Percentiles rank a stretch among this genome's conserved stretches.
Conservation (phyloP, 2,888 invertebrate genomes). For the Muscina levida region DNA sequence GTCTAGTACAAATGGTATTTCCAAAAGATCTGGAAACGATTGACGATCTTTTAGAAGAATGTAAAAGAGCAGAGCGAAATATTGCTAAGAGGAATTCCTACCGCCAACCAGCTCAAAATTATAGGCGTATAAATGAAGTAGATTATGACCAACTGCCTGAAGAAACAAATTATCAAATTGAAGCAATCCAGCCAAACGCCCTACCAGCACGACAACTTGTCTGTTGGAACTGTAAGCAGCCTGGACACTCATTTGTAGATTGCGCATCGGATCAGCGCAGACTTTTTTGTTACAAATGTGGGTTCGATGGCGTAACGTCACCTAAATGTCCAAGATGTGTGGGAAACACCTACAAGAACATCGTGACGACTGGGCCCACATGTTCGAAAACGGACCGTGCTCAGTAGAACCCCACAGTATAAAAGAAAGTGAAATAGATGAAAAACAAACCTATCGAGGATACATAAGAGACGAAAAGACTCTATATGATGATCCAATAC, state of each 20-base stretch:
- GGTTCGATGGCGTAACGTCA: background rate
- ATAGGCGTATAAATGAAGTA: background rate
- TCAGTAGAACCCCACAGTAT: constrained; percentile 18
- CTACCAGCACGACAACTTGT: background rate
- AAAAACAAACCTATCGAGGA: background rate
- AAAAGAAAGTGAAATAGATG: background rate
- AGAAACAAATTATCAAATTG: background rate
- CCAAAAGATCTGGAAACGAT: background rate
- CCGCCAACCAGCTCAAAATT: background rate
- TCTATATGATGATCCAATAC: no score
- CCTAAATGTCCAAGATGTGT: background rate
- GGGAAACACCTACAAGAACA: constrained; percentile 43
- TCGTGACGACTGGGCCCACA: constrained; percentile 39
- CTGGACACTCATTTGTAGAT: constrained; percentile 46
- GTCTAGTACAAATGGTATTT: background rate
- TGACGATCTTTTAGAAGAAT: background rate
- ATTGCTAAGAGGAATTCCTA: background rate
- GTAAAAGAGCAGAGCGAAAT: background rate
- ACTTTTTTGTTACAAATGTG: constrained; percentile 40
- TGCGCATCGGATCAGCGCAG: constrained; percentile 11
- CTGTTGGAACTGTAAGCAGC: constrained; percentile 53
- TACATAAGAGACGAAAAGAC: no score
- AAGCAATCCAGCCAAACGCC: background rate
- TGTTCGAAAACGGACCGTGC: background rate
- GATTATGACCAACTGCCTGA: background rate